Evolutionary conservation across 2,113 vertebrate species (phyloP).

Genomic region (Noctilio leporinus): DNA sequence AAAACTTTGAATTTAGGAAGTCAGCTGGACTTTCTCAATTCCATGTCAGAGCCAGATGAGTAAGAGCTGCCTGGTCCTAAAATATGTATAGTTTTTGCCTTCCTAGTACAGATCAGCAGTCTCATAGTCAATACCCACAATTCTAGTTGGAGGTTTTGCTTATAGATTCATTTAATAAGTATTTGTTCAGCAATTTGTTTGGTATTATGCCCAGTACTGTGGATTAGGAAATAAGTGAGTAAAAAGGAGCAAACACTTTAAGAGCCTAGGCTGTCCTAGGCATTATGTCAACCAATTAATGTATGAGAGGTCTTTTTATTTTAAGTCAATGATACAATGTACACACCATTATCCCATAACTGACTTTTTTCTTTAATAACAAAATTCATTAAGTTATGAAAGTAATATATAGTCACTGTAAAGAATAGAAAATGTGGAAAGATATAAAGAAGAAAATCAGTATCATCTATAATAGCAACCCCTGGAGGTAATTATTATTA

Average conservation of each 20-base stretch:
- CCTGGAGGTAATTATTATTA: neutral
- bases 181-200: conserved; percentile 33
- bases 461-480: neutral
- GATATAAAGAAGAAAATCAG: neutral
- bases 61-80: neutral
- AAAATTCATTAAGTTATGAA: neutral
- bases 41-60: neutral
- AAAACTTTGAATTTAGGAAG: neutral
- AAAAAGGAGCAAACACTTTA: neutral
- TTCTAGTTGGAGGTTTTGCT: neutral
- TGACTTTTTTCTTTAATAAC: neutral
- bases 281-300: neutral
- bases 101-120: neutral
- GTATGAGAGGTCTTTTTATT: neutral
- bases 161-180: conserved; percentile 2
- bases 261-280: neutral
- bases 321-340: neutral
- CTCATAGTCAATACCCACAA: neutral
- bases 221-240: neutral
- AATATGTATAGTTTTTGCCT: neutral
- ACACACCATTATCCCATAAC: neutral
- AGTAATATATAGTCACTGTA: neutral
- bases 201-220: neutral
- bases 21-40: neutral
- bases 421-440: neutral